Evolutionary conservation across 2,113 vertebrate genomes (phyloP).

Genomic region (Spheniscus mendiculus): DNA sequence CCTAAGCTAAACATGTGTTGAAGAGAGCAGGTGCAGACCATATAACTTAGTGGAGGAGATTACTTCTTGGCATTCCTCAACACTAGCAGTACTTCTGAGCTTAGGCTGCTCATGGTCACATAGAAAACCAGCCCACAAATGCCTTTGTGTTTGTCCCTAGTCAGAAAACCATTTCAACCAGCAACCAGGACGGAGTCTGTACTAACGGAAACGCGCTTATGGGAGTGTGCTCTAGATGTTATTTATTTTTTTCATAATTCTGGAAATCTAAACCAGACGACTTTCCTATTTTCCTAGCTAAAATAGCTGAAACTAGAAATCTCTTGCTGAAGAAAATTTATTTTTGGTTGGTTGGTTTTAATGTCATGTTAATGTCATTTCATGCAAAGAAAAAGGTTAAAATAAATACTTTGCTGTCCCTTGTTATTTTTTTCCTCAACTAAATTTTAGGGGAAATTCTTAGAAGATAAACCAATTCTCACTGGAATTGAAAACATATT

Average conservation of each 20-base stretch:
- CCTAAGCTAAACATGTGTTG: not conserved
- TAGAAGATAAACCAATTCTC: not conserved
- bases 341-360: not conserved
- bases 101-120: not conserved
- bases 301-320: not conserved
- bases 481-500: not conserved
- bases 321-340: not conserved
- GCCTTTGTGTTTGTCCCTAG: not conserved
- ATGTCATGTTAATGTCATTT: not conserved
- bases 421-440: not conserved
- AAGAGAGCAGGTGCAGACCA: not conserved
- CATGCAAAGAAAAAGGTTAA: not conserved
- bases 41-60: not conserved
- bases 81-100: not conserved
- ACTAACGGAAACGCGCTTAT: fast-evolving
- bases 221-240: not conserved
- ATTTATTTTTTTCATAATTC: not conserved
- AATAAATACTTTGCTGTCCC: not conserved
- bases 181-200: not conserved
- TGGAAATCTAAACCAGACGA: not conserved
- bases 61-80: not conserved
- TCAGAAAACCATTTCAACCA: not conserved
- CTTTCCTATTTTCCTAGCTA: not conserved
- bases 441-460: not conserved
- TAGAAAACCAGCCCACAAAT: not conserved